Conservation (phyloP, 2,888 invertebrate genomes). For the Strigamia maritima region DNA sequence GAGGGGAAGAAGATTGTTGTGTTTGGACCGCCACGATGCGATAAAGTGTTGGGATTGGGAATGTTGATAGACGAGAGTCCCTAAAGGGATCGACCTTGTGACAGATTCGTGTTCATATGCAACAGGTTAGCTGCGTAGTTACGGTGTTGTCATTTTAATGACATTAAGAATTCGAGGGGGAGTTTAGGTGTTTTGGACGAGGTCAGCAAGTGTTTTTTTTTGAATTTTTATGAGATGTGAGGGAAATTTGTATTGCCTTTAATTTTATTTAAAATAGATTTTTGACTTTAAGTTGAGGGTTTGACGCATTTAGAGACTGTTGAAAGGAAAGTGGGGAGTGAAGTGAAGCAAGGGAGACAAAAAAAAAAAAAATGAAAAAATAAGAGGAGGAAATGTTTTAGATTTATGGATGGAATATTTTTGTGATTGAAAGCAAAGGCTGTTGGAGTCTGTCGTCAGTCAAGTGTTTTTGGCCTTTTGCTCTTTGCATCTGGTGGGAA, state of each 20-base stretch:
- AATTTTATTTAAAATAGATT: conserved; percentile 15
- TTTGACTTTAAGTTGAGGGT: background rate
- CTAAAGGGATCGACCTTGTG: conserved; percentile 7
- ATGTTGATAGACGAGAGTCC: background rate
- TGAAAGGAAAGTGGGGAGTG: background rate
- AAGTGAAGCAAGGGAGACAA: background rate
- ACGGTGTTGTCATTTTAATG: conserved; percentile 6
- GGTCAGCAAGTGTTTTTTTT: background rate
- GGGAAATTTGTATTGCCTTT: conserved; percentile 5
- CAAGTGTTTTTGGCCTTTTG: conserved; percentile 15
- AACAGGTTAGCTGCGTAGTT: conserved; percentile 6
- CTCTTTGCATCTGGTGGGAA: conserved; percentile 15
- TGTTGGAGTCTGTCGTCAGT: conserved; percentile 10
- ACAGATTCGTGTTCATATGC: conserved; percentile 13
- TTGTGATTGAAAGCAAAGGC: conserved; percentile 15
- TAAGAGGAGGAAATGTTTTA: background rate
- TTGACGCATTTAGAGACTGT: background rate
- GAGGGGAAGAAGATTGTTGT: conserved; percentile 15
- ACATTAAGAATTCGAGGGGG: conserved; percentile 10
- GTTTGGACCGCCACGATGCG: background rate
- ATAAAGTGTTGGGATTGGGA: background rate
- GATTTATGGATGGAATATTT: conserved; percentile 10
- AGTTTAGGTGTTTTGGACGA: background rate
- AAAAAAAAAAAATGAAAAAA: background rate
- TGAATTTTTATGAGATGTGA: background rate